A percentile compares a stretch with the other conserved stretches of the same genome.
phyloP scores from a whole-genome alignment of 2,797 vertebrate genomes.

The Delichon dasypus region DNA sequence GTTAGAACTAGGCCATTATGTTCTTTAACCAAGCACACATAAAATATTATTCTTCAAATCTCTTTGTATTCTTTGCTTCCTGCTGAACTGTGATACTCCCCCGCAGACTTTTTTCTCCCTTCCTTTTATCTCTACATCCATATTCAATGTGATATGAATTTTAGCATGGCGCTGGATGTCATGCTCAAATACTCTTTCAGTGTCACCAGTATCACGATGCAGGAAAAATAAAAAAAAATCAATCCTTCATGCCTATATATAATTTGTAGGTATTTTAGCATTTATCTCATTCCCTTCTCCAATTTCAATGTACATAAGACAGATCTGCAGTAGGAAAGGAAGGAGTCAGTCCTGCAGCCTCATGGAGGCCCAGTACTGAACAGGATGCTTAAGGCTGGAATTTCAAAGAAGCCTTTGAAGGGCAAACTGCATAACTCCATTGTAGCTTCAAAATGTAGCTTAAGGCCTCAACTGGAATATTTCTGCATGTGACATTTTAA shows the following conservation, averaged over 20 bases:
- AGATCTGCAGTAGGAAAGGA: background rate
- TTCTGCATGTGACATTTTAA: slow-evolving; percentile 38
- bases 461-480: background rate
- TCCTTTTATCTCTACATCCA: background rate
- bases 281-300: background rate
- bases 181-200: background rate
- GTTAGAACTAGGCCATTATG: background rate
- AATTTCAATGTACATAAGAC: background rate
- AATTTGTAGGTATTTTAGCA: background rate
- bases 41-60: background rate
- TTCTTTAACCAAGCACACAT: background rate
- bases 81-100: background rate
- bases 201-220: background rate
- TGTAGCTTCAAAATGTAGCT: background rate
- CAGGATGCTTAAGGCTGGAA: background rate
- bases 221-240: background rate
- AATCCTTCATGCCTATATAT: background rate
- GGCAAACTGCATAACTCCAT: background rate
- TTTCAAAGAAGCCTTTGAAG: slow-evolving; percentile 2
- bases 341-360: background rate
- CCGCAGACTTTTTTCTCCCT: background rate
- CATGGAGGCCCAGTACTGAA: background rate
- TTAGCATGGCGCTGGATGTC: background rate
- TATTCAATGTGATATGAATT: background rate
- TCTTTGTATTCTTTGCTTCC: background rate